Conservation (phyloP, 1,140 invertebrate genomes). For the Drosophila azteca region DNA sequence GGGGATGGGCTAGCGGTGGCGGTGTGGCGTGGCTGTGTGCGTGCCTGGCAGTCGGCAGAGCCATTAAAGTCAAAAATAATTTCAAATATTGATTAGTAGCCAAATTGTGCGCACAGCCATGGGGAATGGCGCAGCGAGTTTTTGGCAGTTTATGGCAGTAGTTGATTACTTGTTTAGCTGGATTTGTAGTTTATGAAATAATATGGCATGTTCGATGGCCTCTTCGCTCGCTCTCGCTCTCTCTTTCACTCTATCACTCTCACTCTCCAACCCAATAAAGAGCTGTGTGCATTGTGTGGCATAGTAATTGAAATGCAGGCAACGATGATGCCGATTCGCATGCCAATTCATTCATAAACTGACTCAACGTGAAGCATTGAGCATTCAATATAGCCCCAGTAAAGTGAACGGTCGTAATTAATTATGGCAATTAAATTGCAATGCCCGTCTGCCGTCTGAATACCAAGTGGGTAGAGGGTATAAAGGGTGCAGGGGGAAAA, state of each 20-base stretch:
- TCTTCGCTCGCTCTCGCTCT: neutral
- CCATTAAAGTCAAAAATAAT: conserved; percentile 76
- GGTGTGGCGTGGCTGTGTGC: conserved; percentile 32
- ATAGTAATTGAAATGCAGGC: conserved; percentile 24
- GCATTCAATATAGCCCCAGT: conserved; percentile 3
- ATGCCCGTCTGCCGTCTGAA: conserved; percentile 47
- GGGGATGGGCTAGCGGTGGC: conserved; percentile 15
- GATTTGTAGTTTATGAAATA: conserved; percentile 35
- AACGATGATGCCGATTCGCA: conserved; percentile 27
- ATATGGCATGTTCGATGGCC: conserved; percentile 2
- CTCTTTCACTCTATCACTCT: neutral
- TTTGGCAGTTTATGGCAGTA: conserved; percentile 22
- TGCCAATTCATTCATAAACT: conserved; percentile 59
- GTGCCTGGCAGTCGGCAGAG: conserved; percentile 33
- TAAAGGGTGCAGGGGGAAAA: too few species aligned
- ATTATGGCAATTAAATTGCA: conserved; percentile 70
- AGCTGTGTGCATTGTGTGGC: conserved; percentile 2
- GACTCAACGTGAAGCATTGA: neutral
- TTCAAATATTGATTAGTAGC: conserved; percentile 59
- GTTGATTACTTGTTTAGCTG: conserved; percentile 47
- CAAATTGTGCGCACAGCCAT: conserved; percentile 49
- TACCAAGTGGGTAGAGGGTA: conserved; percentile 30
- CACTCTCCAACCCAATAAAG: conserved; percentile 2
- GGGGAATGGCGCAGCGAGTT: conserved; percentile 39
- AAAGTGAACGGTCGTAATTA: conserved; percentile 42